These are phyloP conservation scores for Actinia tenebrosa DNA, from an alignment of 64 coral and sea anemone species.

Conservation along the genomic window DNA sequence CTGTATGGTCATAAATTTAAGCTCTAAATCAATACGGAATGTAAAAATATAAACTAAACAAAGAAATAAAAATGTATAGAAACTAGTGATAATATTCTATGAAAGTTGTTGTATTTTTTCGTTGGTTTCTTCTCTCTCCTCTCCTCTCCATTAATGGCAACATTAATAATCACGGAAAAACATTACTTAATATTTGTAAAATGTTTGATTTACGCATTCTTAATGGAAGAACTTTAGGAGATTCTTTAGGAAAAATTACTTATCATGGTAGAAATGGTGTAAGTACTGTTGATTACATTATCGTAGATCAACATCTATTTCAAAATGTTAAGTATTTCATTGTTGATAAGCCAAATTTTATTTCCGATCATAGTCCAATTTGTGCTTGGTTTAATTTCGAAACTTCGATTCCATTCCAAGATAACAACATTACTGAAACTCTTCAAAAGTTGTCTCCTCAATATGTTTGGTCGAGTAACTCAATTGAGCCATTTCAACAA, in stretches of 20 bases:
- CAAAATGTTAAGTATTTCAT: not conserved
- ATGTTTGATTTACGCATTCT: not conserved
- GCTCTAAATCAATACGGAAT: no score
- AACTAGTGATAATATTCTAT: no score
- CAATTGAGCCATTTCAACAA: not conserved
- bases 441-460: not conserved
- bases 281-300: conserved; percentile 11
- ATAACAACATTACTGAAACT: not conserved
- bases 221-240: conserved; percentile 13
- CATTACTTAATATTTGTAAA: not conserved
- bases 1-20: no score
- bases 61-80: no score
- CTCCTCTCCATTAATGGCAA: not conserved
- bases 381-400: not conserved
- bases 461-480: conserved; percentile 1
- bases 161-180: not conserved
- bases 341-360: not conserved
- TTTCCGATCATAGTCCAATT: conserved; percentile 12
- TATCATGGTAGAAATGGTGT: not conserved
- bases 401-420: not conserved
- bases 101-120: no score
- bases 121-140: no score
- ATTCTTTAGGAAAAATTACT: conserved; percentile 7
- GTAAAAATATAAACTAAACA: no score
- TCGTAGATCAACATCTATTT: not conserved